A percentile compares a stretch with the other conserved stretches of the same genome.
phyloP scores from a whole-genome alignment of 1,140 invertebrate species.

The Lepidostoma basale region DNA sequence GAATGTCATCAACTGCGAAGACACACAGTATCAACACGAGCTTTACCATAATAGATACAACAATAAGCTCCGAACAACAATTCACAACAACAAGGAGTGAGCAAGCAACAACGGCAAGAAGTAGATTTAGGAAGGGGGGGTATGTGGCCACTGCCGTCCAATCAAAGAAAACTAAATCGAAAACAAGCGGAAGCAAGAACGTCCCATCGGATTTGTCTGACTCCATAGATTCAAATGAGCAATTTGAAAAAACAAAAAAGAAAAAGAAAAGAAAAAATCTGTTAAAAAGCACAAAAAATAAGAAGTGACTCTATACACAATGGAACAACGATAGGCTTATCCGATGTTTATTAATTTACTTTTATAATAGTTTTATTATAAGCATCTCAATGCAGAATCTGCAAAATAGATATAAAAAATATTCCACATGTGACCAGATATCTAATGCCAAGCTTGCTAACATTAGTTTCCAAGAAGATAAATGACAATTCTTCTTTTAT shows the following conservation, averaged over 20 bases:
- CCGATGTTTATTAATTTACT: too few species aligned
- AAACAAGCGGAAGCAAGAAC: slow-evolving; percentile 45
- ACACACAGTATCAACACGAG: slow-evolving; percentile 23
- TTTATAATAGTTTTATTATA: too few species aligned
- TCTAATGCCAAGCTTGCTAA: too few species aligned
- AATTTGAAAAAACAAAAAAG: slow-evolving; percentile 59
- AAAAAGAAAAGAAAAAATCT: slow-evolving; percentile 54
- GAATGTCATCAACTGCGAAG: slow-evolving; percentile 50
- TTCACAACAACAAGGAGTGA: slow-evolving; percentile 54
- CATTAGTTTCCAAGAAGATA: too few species aligned
- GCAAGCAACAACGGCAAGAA: slow-evolving; percentile 52
- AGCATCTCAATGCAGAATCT: too few species aligned
- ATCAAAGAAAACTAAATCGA: slow-evolving; percentile 51
- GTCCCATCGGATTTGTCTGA: slow-evolving; percentile 59
- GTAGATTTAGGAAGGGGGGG: slow-evolving; percentile 65
- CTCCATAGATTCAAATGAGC: slow-evolving; percentile 59
- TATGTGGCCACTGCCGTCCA: slow-evolving; percentile 64
- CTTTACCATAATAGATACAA: slow-evolving; percentile 34
- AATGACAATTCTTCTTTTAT: too few species aligned
- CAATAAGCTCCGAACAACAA: slow-evolving; percentile 54
- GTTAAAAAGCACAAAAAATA: slow-evolving; percentile 10
- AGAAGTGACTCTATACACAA: slow-evolving; percentile 9
- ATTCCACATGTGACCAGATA: too few species aligned
- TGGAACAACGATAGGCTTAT: too few species aligned
- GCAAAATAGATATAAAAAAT: too few species aligned